Evolutionary conservation across 2,113 vertebrate species (phyloP).

Genomic region (Hirundichthys speculiger): DNA sequence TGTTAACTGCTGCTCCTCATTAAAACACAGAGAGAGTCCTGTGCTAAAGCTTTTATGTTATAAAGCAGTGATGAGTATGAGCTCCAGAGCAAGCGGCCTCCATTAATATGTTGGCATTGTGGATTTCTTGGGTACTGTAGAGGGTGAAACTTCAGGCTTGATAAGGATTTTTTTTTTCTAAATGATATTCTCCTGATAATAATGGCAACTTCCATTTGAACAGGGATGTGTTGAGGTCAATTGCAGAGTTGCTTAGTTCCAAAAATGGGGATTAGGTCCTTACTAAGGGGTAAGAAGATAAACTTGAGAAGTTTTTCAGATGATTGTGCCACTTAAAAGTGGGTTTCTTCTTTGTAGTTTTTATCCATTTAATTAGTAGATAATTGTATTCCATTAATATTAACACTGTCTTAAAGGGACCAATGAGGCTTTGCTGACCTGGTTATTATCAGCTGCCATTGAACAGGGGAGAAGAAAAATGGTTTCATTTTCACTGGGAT

Average conservation of each 20-base stretch:
- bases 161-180: too few relatives aligned
- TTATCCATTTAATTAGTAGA: slow-evolving; percentile 21
- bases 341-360: slow-evolving; percentile 18
- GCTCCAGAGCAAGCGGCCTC: neutral
- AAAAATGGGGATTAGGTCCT: slow-evolving; percentile 1
- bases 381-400: slow-evolving; percentile 23
- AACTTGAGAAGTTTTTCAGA: slow-evolving; percentile 3
- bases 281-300: slow-evolving; percentile 8
- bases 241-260: slow-evolving; percentile 1
- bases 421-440: slow-evolving; percentile 12
- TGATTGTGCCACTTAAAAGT: slow-evolving; percentile 4
- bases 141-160: too few relatives aligned
- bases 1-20: neutral
- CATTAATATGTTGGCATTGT: neutral
- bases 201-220: neutral
- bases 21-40: neutral
- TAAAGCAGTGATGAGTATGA: neutral
- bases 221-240: neutral
- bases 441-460: neutral
- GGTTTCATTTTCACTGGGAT: neutral
- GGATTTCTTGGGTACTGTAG: neutral
- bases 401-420: slow-evolving; percentile 2
- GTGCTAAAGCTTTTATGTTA: too few relatives aligned
- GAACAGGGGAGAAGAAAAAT: neutral
- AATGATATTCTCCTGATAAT: too few relatives aligned